phyloP scores from a whole-genome alignment of 1,140 invertebrate genomes.

The Drusus annulatus region DNA sequence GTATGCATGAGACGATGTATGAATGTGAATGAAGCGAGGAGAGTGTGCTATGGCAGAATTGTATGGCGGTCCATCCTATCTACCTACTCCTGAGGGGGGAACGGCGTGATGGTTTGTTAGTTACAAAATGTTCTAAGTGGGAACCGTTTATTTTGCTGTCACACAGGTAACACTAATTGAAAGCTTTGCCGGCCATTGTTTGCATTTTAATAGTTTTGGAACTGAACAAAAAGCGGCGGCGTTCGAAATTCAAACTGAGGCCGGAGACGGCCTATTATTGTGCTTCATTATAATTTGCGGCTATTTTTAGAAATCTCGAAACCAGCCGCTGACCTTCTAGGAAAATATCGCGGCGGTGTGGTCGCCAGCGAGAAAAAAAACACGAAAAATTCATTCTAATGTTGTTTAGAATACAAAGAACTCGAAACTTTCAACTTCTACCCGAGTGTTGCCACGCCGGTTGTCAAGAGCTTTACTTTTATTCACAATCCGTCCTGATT shows the following conservation, averaged over 20 bases:
- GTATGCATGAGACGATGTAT: too few species aligned
- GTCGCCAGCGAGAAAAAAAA: constrained; percentile 13
- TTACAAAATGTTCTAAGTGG: too few species aligned
- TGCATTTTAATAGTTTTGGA: too few species aligned
- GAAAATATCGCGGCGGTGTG: constrained; percentile 38
- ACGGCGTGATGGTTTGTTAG: too few species aligned
- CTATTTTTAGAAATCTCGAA: constrained; percentile 29
- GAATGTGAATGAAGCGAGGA: too few species aligned
- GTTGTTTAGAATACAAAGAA: constrained; percentile 9
- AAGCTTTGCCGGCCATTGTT: too few species aligned
- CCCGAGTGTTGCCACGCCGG: background rate
- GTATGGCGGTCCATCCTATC: too few species aligned
- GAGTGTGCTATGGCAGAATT: too few species aligned
- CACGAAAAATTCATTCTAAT: background rate
- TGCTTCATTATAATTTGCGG: constrained; percentile 28
- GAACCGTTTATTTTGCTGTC: too few species aligned
- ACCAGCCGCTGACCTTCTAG: constrained; percentile 4
- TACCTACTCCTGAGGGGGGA: too few species aligned
- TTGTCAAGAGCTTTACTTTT: constrained; percentile 24
- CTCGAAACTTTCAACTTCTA: background rate
- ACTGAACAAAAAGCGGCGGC: background rate
- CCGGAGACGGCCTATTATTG: constrained; percentile 20
- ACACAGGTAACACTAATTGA: too few species aligned
- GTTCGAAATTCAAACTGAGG: constrained; percentile 1
- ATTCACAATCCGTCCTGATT: background rate